A percentile compares a stretch with the other conserved stretches of the same genome.
These are phyloP conservation scores for Drusus annulatus DNA, from an alignment of 1,140 invertebrate genomes.

Conservation along the genomic window DNA sequence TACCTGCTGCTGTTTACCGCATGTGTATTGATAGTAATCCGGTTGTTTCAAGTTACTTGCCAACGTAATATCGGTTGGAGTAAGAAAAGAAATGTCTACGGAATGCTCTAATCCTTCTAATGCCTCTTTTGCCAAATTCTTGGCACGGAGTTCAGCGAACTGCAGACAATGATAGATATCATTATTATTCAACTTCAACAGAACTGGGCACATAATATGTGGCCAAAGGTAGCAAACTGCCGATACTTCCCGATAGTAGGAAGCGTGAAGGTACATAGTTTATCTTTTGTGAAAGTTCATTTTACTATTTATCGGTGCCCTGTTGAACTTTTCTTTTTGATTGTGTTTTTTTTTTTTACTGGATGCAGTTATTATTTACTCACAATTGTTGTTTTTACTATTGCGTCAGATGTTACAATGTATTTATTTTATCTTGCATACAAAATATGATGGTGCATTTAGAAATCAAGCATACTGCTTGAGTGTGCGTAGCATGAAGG, in stretches of 20 bases:
- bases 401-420: neutral
- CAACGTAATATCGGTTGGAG: neutral
- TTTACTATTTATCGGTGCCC: constrained; percentile 5
- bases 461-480: too few relatives aligned
- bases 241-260: neutral
- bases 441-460: too few relatives aligned
- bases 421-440: too few relatives aligned
- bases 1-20: constrained; percentile 5
- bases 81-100: neutral
- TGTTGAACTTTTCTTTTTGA: constrained; percentile 19
- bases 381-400: neutral
- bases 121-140: neutral
- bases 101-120: neutral
- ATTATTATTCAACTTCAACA: neutral
- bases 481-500: too few relatives aligned
- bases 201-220: neutral
- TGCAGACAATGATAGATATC: neutral
- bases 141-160: constrained; percentile 14
- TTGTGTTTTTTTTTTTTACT: neutral
- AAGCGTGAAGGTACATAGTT: neutral
- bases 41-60: neutral
- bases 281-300: neutral
- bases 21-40: neutral
- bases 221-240: neutral
- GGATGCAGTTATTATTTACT: neutral